Conservation (phyloP, 2,797 vertebrate genomes). For the Neoniphon sammara region DNA sequence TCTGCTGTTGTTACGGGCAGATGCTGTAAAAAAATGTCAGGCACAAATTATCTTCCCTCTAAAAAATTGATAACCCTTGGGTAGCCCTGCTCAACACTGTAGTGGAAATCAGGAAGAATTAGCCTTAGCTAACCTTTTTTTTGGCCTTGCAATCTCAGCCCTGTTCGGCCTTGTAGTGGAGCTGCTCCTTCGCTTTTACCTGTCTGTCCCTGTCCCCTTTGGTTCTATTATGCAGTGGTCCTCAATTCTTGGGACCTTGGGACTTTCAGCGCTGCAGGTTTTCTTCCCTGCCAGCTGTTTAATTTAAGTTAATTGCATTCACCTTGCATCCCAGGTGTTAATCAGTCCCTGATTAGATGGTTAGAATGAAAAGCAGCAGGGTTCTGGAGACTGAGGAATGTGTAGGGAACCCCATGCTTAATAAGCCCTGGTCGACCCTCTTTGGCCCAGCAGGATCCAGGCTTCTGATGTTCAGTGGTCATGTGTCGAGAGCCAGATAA, state of each 20-base stretch:
- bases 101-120: constrained; percentile 17
- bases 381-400: neutral
- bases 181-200: no score
- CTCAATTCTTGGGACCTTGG: neutral
- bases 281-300: neutral
- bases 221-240: no score
- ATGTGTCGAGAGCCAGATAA: neutral
- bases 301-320: neutral
- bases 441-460: constrained; percentile 12
- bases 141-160: neutral
- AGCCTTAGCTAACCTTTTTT: neutral
- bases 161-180: neutral
- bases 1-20: neutral
- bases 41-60: neutral
- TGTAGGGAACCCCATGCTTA: constrained; percentile 9
- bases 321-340: neutral
- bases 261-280: neutral
- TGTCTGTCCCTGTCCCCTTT: neutral
- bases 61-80: neutral
- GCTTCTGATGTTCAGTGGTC: constrained; percentile 11
- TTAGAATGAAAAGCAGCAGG: constrained; percentile 4
- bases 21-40: neutral
- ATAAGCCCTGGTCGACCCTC: constrained; percentile 18
- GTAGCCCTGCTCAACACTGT: neutral
- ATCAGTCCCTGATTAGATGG: neutral